A percentile compares a stretch with the other conserved stretches of the same genome.
phyloP scores from a whole-genome alignment of 1,140 invertebrate genomes.

The Cyclargus thomasi region DNA sequence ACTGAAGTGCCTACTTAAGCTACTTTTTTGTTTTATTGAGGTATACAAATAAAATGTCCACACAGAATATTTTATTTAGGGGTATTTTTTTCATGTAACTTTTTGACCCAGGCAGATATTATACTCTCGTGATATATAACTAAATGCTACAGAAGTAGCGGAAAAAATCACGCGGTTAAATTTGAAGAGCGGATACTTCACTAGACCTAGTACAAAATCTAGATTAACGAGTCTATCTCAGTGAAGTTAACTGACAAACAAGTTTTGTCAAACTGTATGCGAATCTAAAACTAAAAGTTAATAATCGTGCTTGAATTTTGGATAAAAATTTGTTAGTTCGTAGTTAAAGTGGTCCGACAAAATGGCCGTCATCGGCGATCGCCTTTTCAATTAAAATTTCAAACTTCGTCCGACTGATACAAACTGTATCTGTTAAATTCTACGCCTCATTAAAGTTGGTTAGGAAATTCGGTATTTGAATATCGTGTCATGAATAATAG shows the following conservation, averaged over 20 bases:
- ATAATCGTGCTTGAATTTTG: background rate
- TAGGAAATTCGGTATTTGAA: background rate
- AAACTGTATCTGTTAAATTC: background rate
- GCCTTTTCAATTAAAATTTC: slow-evolving; percentile 45
- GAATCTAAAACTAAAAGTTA: background rate
- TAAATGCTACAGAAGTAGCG: too few relatives aligned
- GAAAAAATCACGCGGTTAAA: too few relatives aligned
- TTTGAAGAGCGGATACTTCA: too few relatives aligned
- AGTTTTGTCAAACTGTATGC: background rate
- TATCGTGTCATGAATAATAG: too few relatives aligned
- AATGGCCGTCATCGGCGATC: slow-evolving; percentile 37
- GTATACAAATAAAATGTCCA: too few relatives aligned
- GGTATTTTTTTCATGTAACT: too few relatives aligned
- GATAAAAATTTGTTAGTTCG: background rate
- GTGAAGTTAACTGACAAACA: background rate
- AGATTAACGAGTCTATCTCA: too few relatives aligned
- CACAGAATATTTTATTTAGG: too few relatives aligned
- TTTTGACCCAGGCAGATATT: too few relatives aligned
- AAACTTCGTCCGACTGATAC: slow-evolving; percentile 18
- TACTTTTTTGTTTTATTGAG: too few relatives aligned
- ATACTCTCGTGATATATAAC: too few relatives aligned
- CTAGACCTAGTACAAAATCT: too few relatives aligned
- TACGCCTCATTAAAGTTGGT: background rate
- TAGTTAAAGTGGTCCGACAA: background rate
- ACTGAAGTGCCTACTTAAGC: background rate